Conservation (phyloP, 2,797 vertebrate species). For the Urocyon cinereoargenteus region DNA sequence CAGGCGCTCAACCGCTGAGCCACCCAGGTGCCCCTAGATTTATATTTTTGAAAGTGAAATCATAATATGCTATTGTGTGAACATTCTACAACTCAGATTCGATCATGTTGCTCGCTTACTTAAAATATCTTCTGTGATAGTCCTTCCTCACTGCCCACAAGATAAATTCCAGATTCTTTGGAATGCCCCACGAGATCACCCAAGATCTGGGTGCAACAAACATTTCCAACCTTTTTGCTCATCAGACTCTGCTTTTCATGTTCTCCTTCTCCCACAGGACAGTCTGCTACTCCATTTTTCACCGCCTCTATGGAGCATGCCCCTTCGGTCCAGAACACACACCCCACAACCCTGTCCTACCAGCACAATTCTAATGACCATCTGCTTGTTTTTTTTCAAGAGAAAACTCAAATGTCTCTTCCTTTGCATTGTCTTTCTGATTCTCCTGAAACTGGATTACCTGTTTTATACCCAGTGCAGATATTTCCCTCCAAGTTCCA, state of each 20-base stretch:
- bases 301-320: background rate
- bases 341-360: background rate
- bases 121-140: background rate
- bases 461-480: background rate
- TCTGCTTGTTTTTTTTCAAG: background rate
- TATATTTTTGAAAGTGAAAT: conserved; percentile 55
- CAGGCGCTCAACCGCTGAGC: too few relatives aligned
- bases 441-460: background rate
- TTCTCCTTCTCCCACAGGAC: background rate
- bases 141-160: conserved; percentile 11
- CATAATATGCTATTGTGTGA: background rate
- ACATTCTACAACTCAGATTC: conserved; percentile 11
- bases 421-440: background rate
- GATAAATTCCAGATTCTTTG: conserved; percentile 31
- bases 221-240: background rate
- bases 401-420: background rate
- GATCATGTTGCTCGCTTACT: background rate
- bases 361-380: background rate
- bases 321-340: background rate
- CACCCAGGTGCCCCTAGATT: background rate
- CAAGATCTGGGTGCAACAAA: background rate
- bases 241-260: background rate
- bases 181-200: background rate
- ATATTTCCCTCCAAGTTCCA: background rate
- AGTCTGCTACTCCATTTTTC: background rate